phyloP scores from a whole-genome alignment of 2,888 invertebrate species.

The Polydrusus tereticollis region DNA sequence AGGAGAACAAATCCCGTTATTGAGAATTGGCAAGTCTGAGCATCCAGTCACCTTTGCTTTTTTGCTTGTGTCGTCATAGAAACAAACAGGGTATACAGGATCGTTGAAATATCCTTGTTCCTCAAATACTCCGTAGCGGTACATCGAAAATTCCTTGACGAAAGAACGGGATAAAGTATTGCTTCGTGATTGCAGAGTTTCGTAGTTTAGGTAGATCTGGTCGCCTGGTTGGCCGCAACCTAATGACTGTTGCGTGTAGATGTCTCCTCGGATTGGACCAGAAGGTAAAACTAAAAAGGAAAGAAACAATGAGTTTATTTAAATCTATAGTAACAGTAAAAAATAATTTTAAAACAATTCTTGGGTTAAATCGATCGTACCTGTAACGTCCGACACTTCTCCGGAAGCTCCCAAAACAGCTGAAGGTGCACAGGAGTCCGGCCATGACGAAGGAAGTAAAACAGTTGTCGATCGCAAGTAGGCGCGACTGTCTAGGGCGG shows the following conservation, averaged over 20 bases:
- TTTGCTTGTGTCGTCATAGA: slow-evolving; percentile 65
- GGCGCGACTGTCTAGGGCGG: slow-evolving; percentile 71
- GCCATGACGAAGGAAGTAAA: slow-evolving; percentile 73
- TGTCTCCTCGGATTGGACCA: slow-evolving; percentile 69
- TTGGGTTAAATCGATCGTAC: slow-evolving; percentile 22
- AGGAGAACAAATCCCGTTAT: slow-evolving; percentile 62
- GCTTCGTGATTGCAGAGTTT: slow-evolving; percentile 63
- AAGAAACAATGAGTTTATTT: not conserved
- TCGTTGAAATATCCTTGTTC: slow-evolving; percentile 74
- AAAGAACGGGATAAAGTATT: slow-evolving; percentile 67
- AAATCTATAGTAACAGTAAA: not conserved
- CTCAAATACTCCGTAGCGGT: slow-evolving; percentile 78
- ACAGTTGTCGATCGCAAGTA: slow-evolving; percentile 72
- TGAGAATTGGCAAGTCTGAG: slow-evolving; percentile 68
- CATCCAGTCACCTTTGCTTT: slow-evolving; percentile 69
- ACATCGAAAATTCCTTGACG: slow-evolving; percentile 76
- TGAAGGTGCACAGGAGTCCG: slow-evolving; percentile 67
- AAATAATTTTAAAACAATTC: not conserved
- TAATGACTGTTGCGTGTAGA: slow-evolving; percentile 75
- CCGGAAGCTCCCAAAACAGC: slow-evolving; percentile 67
- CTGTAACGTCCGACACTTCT: slow-evolving; percentile 70
- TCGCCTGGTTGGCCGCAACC: slow-evolving; percentile 73
- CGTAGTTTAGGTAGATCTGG: slow-evolving; percentile 70
- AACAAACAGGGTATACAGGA: slow-evolving; percentile 72
- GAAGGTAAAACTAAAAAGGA: slow-evolving; percentile 64